Conservation (phyloP, 2,113 vertebrate species). For the Plecturocebus donacophilus region DNA sequence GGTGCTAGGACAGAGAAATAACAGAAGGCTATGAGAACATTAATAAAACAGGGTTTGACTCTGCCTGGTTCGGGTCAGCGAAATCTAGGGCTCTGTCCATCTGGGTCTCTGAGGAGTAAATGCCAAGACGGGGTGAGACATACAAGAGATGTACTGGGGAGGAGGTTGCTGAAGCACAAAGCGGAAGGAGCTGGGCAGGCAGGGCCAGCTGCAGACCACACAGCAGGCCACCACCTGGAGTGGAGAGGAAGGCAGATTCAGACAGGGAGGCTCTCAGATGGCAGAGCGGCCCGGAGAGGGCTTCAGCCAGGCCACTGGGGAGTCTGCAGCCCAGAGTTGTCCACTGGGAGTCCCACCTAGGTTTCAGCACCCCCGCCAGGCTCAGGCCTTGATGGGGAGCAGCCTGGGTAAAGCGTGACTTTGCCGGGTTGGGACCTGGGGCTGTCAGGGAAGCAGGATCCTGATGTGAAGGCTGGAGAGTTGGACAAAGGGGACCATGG, state of each 20-base stretch:
- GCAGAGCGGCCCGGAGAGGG: background rate
- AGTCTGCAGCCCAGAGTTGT: background rate
- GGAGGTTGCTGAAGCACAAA: background rate
- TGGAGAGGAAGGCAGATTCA: background rate
- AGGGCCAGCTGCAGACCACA: background rate
- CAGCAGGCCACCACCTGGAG: background rate
- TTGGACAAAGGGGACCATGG: background rate
- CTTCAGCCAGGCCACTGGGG: background rate
- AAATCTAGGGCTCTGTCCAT: background rate
- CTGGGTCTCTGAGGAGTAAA: conserved; percentile 21
- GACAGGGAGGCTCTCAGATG: background rate
- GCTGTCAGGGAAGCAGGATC: background rate
- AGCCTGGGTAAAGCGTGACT: background rate
- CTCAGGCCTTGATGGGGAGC: background rate
- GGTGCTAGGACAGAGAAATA: background rate
- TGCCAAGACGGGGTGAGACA: background rate
- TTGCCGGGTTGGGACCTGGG: background rate
- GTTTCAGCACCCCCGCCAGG: background rate
- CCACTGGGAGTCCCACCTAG: background rate
- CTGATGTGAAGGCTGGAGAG: background rate
- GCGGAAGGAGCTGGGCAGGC: background rate
- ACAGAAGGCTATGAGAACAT: background rate
- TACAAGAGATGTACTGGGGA: background rate
- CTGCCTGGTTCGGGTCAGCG: background rate
- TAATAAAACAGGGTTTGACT: background rate